Conservation (phyloP, 2,113 vertebrate species). For the Melanerpes aurifrons region DNA sequence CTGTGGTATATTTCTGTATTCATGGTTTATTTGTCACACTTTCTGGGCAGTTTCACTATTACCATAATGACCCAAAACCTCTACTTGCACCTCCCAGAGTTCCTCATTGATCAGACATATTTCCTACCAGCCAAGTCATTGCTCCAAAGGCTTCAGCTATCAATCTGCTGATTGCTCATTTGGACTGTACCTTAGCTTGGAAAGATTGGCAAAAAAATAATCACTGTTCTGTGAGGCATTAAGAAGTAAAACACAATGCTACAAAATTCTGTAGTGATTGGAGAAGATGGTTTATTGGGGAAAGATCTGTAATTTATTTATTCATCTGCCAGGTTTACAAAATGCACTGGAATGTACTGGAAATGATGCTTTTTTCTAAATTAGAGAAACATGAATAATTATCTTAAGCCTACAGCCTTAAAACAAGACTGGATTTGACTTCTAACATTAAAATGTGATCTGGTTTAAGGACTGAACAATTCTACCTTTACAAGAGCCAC, state of each 20-base stretch:
- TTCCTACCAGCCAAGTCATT: neutral
- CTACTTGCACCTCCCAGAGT: neutral
- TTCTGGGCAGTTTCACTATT: neutral
- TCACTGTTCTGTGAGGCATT: neutral
- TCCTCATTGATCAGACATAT: neutral
- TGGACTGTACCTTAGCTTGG: neutral
- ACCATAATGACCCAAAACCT: neutral
- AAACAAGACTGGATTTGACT: neutral
- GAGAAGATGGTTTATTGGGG: neutral
- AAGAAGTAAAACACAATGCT: neutral
- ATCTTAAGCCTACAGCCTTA: neutral
- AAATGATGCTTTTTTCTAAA: neutral
- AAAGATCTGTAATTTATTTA: neutral
- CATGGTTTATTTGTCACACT: neutral
- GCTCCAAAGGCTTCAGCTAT: neutral
- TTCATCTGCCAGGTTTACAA: neutral
- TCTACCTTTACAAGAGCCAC: neutral
- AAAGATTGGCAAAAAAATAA: neutral
- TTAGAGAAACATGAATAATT: neutral
- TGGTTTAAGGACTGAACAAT: neutral
- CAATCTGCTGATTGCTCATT: neutral
- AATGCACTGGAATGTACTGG: neutral
- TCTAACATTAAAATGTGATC: neutral
- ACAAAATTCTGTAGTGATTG: neutral
- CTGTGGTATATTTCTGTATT: neutral